These are phyloP conservation scores for Diaprepes abbreviatus DNA, from an alignment of 2,888 invertebrate species.

Conservation along the genomic window DNA sequence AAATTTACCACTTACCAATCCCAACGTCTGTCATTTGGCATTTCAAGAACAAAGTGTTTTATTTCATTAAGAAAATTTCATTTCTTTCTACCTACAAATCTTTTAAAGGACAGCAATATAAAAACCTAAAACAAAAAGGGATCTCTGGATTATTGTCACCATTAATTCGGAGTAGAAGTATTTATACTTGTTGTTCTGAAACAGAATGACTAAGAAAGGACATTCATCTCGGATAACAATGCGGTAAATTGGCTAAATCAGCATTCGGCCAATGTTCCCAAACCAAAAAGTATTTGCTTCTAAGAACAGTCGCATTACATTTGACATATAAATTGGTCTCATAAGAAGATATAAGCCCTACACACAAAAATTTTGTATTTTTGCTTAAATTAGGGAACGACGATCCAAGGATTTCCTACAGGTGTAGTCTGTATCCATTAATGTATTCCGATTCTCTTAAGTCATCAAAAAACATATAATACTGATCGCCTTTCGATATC, in stretches of 20 bases:
- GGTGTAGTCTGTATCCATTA: no score
- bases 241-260: constrained; percentile 57
- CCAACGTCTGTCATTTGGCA: no score
- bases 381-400: no score
- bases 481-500: no score
- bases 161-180: constrained; percentile 55
- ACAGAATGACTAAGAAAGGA: constrained; percentile 57
- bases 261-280: constrained; percentile 44
- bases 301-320: neutral
- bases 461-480: no score
- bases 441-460: no score
- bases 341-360: neutral
- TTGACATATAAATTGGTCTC: neutral
- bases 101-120: constrained; percentile 4
- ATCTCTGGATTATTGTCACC: constrained; percentile 54
- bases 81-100: constrained; percentile 4
- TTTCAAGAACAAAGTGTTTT: no score
- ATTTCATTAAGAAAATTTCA: constrained; percentile 5
- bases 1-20: no score
- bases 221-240: constrained; percentile 59
- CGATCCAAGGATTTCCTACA: no score
- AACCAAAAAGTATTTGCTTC: neutral
- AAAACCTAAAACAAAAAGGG: constrained; percentile 49
- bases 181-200: constrained; percentile 58
- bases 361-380: no score